Conservation (phyloP, 1,140 invertebrate genomes). For the Galendromus occidentalis region DNA sequence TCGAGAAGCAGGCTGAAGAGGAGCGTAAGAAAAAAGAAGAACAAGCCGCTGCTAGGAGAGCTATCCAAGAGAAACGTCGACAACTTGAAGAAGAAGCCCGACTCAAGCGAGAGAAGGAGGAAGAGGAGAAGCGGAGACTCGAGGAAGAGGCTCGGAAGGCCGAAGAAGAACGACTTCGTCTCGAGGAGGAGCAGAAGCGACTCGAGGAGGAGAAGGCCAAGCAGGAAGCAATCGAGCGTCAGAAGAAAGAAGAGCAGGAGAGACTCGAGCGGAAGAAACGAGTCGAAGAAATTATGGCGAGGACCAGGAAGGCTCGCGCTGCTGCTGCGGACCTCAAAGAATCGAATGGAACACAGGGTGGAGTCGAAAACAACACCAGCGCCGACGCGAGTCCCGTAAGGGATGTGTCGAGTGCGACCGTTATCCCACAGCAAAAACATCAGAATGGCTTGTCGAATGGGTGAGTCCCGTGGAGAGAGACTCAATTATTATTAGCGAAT, state of each 20-base stretch:
- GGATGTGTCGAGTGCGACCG: background rate
- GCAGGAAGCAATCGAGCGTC: background rate
- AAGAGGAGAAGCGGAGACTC: background rate
- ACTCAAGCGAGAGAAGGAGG: constrained; percentile 3
- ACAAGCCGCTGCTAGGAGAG: background rate
- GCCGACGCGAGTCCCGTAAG: background rate
- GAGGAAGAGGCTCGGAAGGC: constrained; percentile 1
- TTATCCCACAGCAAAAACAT: too few relatives aligned
- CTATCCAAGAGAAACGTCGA: constrained; percentile 4
- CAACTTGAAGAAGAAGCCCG: constrained; percentile 2
- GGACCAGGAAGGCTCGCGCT: background rate
- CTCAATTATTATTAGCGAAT: too few relatives aligned
- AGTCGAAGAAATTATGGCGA: constrained; percentile 4
- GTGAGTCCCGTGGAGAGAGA: too few relatives aligned
- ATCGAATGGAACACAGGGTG: constrained; percentile 1
- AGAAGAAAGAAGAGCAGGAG: constrained; percentile 4
- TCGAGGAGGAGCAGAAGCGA: background rate
- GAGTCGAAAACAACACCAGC: background rate
- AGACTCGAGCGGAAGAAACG: background rate
- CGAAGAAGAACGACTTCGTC: background rate
- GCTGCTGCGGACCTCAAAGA: background rate
- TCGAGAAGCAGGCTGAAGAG: constrained; percentile 6
- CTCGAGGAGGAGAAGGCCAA: background rate
- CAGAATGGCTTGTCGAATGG: too few relatives aligned
- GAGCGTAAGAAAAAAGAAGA: constrained; percentile 1